Evolutionary conservation across 2,113 vertebrate species (phyloP), one percentile per base, ranked within the genome.

Genomic region (Grantiella picta): DNA sequence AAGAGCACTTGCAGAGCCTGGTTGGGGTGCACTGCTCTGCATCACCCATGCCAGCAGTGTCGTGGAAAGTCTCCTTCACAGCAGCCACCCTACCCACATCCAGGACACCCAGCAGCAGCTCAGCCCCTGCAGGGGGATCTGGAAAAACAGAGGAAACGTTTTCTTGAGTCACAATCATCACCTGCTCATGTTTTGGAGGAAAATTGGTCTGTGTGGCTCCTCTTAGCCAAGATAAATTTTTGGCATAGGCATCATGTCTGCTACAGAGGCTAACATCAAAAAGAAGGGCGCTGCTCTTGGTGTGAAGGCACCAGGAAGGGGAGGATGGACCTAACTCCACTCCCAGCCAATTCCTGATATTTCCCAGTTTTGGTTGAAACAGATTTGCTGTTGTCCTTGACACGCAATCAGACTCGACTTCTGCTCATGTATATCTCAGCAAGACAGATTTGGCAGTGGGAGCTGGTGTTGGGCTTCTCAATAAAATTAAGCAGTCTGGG

Each of bases 401-500:
- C 71, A 85, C 7, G 6, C 87, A 81, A 92, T 81, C 79, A 92
- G 64, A 54, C 85, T 85, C 70, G 63, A 19, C 78, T 95, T 95
- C 80, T 70, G 70, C 86, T 94, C 78, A 31, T 88, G 81, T 92
- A 91, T 84, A 95, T 75, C 72, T 82, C 91, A 94, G 87, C 69
- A 82, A 92, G 94, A 90, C 76, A 85, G 82, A 86, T 64, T 92
- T 97, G 95, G 94, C 95, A 95, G 44, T 56, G 85, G 75, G 69
- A 96, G 44, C 69, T 59, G 75, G 35, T 95, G 57, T 71, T 94
- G 88, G 92, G 65, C 80, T 95, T 94, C 88, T 83, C 91, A 90
- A 81, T 90, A 91, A 91, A 89, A 97, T 93, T 95, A 97, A 94
- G 86, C 89, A 96, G 86, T 90, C 95, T 90, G 86, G 83, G 89